A percentile compares a stretch with the other conserved stretches of the same genome.
phyloP scores from a whole-genome alignment of 2,888 invertebrate genomes.

The Amaurobius ferox region DNA sequence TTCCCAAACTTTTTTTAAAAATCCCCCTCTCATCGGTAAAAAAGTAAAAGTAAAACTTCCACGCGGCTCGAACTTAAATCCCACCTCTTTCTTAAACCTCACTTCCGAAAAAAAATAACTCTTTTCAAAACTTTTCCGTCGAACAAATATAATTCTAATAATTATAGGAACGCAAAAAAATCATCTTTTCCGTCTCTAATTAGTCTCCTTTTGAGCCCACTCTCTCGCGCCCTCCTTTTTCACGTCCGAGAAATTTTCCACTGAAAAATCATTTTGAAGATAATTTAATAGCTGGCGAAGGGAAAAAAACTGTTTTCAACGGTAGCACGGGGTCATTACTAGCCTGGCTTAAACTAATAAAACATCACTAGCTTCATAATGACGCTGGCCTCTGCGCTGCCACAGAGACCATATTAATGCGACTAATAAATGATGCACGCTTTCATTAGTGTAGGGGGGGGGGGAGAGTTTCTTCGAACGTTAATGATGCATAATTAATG shows the following conservation, averaged over 20 bases:
- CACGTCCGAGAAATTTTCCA: slow-evolving; percentile 19
- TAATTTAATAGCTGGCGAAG: slow-evolving; percentile 52
- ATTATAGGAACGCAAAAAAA: background rate
- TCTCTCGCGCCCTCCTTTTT: background rate
- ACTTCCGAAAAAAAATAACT: no score
- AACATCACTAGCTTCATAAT: slow-evolving; percentile 63
- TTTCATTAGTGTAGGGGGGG: slow-evolving; percentile 57
- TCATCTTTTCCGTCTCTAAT: slow-evolving; percentile 19
- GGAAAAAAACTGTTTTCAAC: background rate
- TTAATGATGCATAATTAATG: slow-evolving; percentile 72
- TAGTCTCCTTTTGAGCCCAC: background rate
- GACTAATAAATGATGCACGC: slow-evolving; percentile 69
- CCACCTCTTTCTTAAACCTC: no score
- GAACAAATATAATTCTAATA: no score
- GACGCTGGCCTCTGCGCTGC: slow-evolving; percentile 52
- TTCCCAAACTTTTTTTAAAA: no score
- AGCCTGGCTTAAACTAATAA: slow-evolving; percentile 56
- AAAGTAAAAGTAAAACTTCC: no score
- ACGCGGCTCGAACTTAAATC: no score
- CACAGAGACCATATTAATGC: slow-evolving; percentile 60
- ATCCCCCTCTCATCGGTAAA: no score
- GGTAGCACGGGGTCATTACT: slow-evolving; percentile 47
- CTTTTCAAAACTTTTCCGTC: background rate
- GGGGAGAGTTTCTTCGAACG: slow-evolving; percentile 54
- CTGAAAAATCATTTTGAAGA: slow-evolving; percentile 36